Evolutionary conservation across 2,113 vertebrate species (phyloP).

Genomic region (Fregata magnificens): DNA sequence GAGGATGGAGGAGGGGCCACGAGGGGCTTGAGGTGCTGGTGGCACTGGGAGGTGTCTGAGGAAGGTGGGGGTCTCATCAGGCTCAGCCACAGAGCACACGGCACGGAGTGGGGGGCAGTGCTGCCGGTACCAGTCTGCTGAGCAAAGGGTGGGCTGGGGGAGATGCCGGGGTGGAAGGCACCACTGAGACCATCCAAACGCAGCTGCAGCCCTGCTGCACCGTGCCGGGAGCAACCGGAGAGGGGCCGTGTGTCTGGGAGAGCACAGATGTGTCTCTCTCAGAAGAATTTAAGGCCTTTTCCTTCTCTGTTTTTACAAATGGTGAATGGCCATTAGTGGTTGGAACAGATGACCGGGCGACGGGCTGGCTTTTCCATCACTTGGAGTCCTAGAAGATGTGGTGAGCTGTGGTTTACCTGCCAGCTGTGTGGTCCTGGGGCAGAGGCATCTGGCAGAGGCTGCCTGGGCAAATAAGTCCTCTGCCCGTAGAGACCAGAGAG

Average conservation of each 20-base stretch:
- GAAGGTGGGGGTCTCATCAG: too few species aligned
- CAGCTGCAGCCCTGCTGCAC: rapidly evolving
- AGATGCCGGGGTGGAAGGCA: not conserved
- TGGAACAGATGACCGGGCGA: not conserved
- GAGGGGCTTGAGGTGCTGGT: not conserved
- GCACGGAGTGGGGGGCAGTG: too few species aligned
- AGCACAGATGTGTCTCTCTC: not conserved
- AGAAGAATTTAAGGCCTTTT: not conserved
- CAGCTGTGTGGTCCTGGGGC: not conserved
- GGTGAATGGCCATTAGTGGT: not conserved
- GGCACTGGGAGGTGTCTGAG: not conserved
- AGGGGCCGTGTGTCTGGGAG: not conserved
- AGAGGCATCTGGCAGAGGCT: not conserved
- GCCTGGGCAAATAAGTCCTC: not conserved
- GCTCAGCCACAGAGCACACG: too few species aligned
- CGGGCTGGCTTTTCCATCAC: not conserved
- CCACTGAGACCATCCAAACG: not conserved
- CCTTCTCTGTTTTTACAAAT: not conserved
- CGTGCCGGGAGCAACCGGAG: rapidly evolving
- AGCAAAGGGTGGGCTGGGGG: not conserved
- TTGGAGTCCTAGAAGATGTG: not conserved
- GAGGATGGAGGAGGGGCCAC: not conserved
- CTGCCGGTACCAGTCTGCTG: not conserved
- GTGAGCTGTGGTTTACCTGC: not conserved
- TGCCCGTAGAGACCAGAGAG: not conserved